phyloP scores from a whole-genome alignment of 2,888 invertebrate species.

The Malthinus flaveolus region DNA sequence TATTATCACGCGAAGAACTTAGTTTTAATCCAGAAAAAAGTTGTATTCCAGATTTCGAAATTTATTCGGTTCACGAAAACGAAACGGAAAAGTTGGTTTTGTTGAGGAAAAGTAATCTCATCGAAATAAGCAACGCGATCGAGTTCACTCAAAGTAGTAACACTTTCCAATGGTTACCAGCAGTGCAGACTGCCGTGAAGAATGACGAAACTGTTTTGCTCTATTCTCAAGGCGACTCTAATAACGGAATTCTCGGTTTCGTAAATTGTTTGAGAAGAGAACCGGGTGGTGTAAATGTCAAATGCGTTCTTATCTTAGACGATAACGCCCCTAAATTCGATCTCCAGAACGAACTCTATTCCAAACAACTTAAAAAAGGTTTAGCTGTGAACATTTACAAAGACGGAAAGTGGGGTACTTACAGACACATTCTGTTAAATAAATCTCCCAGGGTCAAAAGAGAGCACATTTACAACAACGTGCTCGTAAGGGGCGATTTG shows the following conservation, averaged over 20 bases:
- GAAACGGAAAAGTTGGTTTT: conserved; percentile 60
- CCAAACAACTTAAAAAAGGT: conserved; percentile 69
- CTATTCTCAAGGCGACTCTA: conserved; percentile 63
- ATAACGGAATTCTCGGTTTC: conserved; percentile 82
- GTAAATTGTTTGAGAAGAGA: conserved; percentile 85
- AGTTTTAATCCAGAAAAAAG: background rate
- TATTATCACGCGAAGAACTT: conserved; percentile 12
- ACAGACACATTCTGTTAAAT: conserved; percentile 76
- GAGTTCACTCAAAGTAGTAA: conserved; percentile 54
- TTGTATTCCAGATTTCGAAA: conserved; percentile 53
- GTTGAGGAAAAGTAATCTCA: conserved; percentile 57
- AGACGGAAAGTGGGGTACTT: conserved; percentile 65
- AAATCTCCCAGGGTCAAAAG: conserved; percentile 55
- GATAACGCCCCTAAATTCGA: conserved; percentile 66
- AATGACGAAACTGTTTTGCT: conserved; percentile 59
- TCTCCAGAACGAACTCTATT: conserved; percentile 65
- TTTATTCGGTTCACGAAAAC: conserved; percentile 57
- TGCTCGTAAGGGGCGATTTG: conserved; percentile 80
- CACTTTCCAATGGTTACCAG: conserved; percentile 60
- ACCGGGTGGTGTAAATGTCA: conserved; percentile 59
- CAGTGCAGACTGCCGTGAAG: conserved; percentile 48
- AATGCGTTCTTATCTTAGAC: conserved; percentile 66
- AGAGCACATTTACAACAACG: conserved; percentile 78
- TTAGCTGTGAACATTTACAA: conserved; percentile 78
- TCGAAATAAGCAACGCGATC: conserved; percentile 57